Evolutionary conservation across 2,888 invertebrate genomes (phyloP).

Genomic region (Trichogramma evanescens): DNA sequence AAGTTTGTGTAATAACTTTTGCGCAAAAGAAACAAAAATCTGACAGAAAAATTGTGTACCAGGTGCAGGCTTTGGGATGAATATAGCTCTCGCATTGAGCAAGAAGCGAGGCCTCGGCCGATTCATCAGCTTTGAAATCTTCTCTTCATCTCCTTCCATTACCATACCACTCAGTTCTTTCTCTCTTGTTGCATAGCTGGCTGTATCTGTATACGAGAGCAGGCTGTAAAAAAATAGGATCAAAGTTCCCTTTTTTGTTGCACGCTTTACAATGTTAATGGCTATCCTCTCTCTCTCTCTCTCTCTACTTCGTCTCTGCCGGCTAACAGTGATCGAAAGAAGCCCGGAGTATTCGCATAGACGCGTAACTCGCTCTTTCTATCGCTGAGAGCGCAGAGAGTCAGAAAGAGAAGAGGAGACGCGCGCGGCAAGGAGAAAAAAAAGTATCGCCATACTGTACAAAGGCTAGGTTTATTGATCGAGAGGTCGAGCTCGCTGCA

Average conservation of each 20-base stretch:
- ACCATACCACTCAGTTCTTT: slow-evolving; percentile 4
- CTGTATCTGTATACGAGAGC: neutral
- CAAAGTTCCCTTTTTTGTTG: slow-evolving; percentile 21
- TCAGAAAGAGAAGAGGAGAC: slow-evolving; percentile 13
- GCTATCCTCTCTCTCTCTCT: slow-evolving; percentile 12
- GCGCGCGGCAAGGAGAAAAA: slow-evolving; percentile 18
- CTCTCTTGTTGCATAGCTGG: neutral
- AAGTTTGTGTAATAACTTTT: no score
- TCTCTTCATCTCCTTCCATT: slow-evolving; percentile 8
- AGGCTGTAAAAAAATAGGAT: slow-evolving; percentile 15
- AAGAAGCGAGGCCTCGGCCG: no score
- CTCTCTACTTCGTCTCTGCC: slow-evolving; percentile 7
- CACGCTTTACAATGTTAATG: slow-evolving; percentile 26
- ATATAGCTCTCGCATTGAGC: no score
- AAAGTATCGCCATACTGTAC: slow-evolving; percentile 18
- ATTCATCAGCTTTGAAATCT: neutral
- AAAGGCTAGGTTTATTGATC: slow-evolving; percentile 40
- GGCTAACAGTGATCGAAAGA: slow-evolving; percentile 16
- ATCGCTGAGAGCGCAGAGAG: slow-evolving; percentile 3
- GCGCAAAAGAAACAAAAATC: no score
- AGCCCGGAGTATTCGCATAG: slow-evolving; percentile 11
- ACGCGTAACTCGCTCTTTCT: neutral
- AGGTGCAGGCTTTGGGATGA: no score
- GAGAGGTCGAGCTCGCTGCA: slow-evolving; percentile 42
- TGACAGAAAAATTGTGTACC: no score